phyloP scores from a whole-genome alignment of 2,888 invertebrate genomes.

The Trichopria drosophilae region DNA sequence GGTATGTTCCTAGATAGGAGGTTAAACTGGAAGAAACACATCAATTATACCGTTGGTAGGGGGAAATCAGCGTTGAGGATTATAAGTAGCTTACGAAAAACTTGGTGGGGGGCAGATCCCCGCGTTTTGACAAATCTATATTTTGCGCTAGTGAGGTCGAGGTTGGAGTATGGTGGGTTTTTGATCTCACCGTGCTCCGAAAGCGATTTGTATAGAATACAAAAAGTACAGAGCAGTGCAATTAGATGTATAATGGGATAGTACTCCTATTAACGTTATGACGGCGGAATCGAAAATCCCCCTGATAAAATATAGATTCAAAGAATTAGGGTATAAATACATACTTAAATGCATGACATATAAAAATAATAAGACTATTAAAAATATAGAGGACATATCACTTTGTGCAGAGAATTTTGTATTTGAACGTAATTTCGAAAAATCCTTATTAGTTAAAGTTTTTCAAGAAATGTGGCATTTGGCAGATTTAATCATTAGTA shows the following conservation, averaged over 20 bases:
- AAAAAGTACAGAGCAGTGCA: constrained; percentile 21
- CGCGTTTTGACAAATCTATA: constrained; percentile 4
- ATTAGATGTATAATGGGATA: constrained; percentile 27
- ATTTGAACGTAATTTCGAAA: too few species aligned
- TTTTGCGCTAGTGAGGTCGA: constrained; percentile 4
- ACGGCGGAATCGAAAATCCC: constrained; percentile 22
- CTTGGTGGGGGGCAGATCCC: constrained; percentile 26
- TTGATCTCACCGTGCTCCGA: constrained; percentile 6
- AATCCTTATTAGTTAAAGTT: too few species aligned
- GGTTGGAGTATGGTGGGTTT: constrained; percentile 22
- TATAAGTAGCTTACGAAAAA: constrained; percentile 16
- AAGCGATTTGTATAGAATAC: constrained; percentile 7
- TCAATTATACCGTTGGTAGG: constrained; percentile 7
- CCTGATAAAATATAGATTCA: too few species aligned
- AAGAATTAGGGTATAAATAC: too few species aligned
- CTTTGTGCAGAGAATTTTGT: too few species aligned
- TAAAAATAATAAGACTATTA: too few species aligned
- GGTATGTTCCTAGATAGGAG: constrained; percentile 14
- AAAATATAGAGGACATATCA: too few species aligned
- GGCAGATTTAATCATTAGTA: too few species aligned
- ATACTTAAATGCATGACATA: too few species aligned
- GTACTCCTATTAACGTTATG: constrained; percentile 27
- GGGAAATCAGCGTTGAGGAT: constrained; percentile 16
- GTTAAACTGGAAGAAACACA: constrained; percentile 18
- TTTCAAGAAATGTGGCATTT: too few species aligned